These are phyloP conservation scores for Anthopleura sola DNA, from an alignment of 64 coral and sea anemone genomes.

Conservation along the genomic window DNA sequence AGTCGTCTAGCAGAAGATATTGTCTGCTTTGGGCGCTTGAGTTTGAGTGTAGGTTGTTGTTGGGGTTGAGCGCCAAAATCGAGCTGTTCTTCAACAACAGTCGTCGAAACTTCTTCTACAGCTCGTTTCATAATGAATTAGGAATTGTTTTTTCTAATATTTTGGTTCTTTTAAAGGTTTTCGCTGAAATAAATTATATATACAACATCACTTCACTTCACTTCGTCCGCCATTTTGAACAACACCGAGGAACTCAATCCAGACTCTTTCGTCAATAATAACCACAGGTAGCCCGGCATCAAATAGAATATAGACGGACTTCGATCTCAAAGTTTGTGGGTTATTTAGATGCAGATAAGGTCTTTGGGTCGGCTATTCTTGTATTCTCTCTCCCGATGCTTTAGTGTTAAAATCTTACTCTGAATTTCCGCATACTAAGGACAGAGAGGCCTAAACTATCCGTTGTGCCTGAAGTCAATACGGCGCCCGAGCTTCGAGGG, in stretches of 20 bases:
- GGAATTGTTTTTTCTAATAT: background rate
- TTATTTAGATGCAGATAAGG: too few relatives aligned
- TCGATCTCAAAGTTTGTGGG: too few relatives aligned
- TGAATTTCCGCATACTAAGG: too few relatives aligned
- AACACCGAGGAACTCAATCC: background rate
- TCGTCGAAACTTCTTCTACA: slow-evolving; percentile 73
- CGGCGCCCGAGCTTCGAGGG: too few relatives aligned
- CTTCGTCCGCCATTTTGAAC: slow-evolving; percentile 40
- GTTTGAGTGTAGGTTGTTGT: slow-evolving; percentile 52
- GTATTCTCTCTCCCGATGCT: too few relatives aligned
- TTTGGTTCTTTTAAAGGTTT: background rate
- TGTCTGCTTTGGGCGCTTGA: slow-evolving; percentile 53
- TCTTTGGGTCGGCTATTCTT: too few relatives aligned
- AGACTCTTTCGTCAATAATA: background rate
- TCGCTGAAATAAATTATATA: background rate
- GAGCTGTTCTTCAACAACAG: slow-evolving; percentile 71
- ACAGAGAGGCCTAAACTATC: too few relatives aligned
- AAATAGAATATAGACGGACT: background rate
- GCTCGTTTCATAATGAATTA: slow-evolving; percentile 55
- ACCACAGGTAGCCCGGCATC: background rate
- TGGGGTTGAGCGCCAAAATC: slow-evolving; percentile 53
- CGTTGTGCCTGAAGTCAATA: too few relatives aligned
- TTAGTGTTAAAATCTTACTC: too few relatives aligned
- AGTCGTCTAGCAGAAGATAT: slow-evolving; percentile 62
- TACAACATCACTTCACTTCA: background rate